Base-by-base conservation (phyloP, 2,888 invertebrate species). In the Cyrtodaria siliqua region DNA sequence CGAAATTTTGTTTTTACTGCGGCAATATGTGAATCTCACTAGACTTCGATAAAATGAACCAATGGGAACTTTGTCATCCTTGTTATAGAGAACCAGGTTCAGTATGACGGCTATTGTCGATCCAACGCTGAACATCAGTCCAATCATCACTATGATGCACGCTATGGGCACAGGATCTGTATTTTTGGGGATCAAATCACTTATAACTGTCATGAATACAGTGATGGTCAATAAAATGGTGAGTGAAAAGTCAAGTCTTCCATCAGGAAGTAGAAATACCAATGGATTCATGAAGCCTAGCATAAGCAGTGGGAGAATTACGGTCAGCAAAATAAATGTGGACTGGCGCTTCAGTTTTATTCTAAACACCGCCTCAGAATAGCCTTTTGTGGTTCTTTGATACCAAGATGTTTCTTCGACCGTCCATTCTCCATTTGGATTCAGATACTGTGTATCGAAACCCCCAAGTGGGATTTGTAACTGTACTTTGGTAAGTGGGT, bases 241-340 rank as follows among this genome's bases (percentile, higher is more conserved):
- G n/a, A n/a, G n/a, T n/a, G n/a, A n/a, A n/a, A n/a, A n/a, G n/a
- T n/a, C n/a, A n/a, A n/a, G n/a, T n/a, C n/a, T n/a, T n/a, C n/a
- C 62, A 20, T 38, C 50, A 2, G 62, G 62, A 24, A 62, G 18
- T 2, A 62, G 29, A n/a, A 62, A 62, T 20, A 62, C 62, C 4
- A 62, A 24, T 14, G 29, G 24, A 16, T 33, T 62, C 6, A 62
- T 29, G 4, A n/a, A n/a, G n/a, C n/a, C n/a, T n/a, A n/a, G n/a
- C n/a, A n/a, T n/a, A n/a, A n/a, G n/a, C n/a, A n/a, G 24, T 14
- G 62, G 62, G 6, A 62, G 4, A 20, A 50, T 33, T 50, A 62
- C 33, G 2, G 49, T 27, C 3, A 50, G 24, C 24, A 50, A 33
- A 18, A 50, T 50, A 29, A 33, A 62, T 1, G 20, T 14, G 1